Base-by-base conservation (phyloP, 2,888 invertebrate genomes). In the Sarcophaga carnaria region DNA sequence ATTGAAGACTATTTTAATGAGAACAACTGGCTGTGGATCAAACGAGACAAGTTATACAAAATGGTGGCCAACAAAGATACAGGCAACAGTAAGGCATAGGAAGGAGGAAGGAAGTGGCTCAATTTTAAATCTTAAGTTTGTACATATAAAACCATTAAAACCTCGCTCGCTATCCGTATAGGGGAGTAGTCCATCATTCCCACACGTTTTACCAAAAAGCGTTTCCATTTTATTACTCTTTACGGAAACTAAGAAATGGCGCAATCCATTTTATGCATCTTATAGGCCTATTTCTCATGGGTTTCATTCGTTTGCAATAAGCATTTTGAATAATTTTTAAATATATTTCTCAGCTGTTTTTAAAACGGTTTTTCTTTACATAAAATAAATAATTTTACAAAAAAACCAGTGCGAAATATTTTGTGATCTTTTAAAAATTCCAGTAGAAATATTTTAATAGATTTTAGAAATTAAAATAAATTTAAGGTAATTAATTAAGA, bases 1-100 rank as follows among this genome's bases (percentile, higher is more conserved):
- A 97, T 97, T 88, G 97, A 97, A 93, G 96, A 97, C 93, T 97
- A 97, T 92, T 97, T 97, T 91, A 95, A 95, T 89, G 95, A 95
- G 89, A 93, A 95, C 60, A 96, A 95, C 90, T 94, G 95, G 91
- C 90, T 96, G 80, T 96, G 96, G 96, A 84, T 90, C 64, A 89
- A 89, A 14, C 90, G 93, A 4, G 92, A 92, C 84, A 92, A 91
- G 22, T 90, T 90, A 80, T 92, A 92, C 71, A 92, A 92, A 84
- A 62, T 85, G 66, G 85, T 83, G 12, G 37, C 80, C 5, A 59
- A 22, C 3, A 87, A 76, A 64, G 83, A 75, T 37, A 10, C 37
- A 37, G 20, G 10, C n/a, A 10, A n/a, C 4, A 80, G 67, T 67
- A 87, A 84, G 22, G 84, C 81, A 25, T 87, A 80, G 3, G 47